Evolutionary conservation across 2,888 invertebrate genomes (phyloP).

Genomic region (Ypsolopha sequella): DNA sequence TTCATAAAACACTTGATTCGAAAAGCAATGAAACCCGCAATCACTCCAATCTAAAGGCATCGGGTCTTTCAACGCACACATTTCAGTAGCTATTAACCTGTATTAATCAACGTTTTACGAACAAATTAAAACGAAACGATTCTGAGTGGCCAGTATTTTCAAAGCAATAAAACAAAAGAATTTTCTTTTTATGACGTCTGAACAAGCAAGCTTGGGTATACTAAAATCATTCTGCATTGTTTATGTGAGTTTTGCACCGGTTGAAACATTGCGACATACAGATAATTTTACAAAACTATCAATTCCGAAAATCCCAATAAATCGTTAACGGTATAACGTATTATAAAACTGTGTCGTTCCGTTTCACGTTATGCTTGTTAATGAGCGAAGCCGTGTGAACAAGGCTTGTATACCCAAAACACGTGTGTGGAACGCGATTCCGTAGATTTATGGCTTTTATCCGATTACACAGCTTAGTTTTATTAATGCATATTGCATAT

Average conservation of each 20-base stretch:
- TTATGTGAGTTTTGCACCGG: no score
- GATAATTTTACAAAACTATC: no score
- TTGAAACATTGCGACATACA: no score
- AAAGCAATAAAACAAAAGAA: no score
- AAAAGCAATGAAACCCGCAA: no score
- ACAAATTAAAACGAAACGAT: neutral
- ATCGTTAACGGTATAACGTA: neutral
- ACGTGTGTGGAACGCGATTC: constrained; percentile 20
- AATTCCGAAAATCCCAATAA: no score
- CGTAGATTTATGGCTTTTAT: constrained; percentile 34
- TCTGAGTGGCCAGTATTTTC: neutral
- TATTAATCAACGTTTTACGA: constrained; percentile 1
- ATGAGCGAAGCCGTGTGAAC: constrained; percentile 43
- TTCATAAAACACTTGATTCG: no score
- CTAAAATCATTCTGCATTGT: no score
- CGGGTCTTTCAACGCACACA: neutral
- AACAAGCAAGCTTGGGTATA: no score
- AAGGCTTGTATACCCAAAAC: constrained; percentile 29
- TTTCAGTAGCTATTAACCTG: constrained; percentile 4
- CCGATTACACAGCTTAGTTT: constrained; percentile 28
- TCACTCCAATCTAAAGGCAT: no score
- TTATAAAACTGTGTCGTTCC: constrained; percentile 2
- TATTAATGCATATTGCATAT: constrained; percentile 30
- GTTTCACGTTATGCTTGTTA: constrained; percentile 17
- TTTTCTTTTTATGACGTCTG: no score